Conservation (phyloP, 1,140 invertebrate genomes). For the Danaus melanippus region DNA sequence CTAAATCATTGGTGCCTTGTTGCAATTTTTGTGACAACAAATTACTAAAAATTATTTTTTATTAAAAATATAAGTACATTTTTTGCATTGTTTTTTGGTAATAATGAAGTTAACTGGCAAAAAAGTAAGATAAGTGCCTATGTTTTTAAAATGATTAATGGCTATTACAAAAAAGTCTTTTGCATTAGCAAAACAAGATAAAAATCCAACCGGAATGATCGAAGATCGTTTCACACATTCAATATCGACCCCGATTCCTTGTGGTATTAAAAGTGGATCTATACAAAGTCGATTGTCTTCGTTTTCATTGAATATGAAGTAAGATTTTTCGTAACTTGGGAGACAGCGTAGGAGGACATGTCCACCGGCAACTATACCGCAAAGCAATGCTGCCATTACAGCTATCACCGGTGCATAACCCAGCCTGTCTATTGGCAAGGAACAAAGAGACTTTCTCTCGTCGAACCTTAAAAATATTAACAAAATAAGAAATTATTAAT, state of each 20-base stretch:
- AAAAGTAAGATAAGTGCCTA: no score
- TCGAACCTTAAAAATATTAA: conserved; percentile 41
- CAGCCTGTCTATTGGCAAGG: conserved; percentile 35
- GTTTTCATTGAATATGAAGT: conserved; percentile 59
- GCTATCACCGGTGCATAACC: conserved; percentile 42
- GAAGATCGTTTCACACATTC: conserved; percentile 25
- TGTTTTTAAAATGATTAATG: no score
- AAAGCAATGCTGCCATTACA: conserved; percentile 33
- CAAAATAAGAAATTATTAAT: no score
- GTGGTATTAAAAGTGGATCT: conserved; percentile 34
- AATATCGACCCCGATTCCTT: conserved; percentile 11
- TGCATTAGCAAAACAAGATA: no score
- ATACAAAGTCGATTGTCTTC: conserved; percentile 58
- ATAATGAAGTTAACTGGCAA: no score
- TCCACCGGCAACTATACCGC: conserved; percentile 28
- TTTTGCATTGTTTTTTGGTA: no score
- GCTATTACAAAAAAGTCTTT: no score
- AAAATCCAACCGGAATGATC: conserved; percentile 36
- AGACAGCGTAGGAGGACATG: conserved; percentile 40
- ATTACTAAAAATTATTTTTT: no score
- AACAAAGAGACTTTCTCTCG: conserved; percentile 44
- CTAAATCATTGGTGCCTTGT: no score
- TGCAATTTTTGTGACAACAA: no score
- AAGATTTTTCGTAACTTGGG: conserved; percentile 42
- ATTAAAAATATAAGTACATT: no score